Evolutionary conservation across 2,797 vertebrate species (phyloP).

Genomic region (Clarias pachynema): DNA sequence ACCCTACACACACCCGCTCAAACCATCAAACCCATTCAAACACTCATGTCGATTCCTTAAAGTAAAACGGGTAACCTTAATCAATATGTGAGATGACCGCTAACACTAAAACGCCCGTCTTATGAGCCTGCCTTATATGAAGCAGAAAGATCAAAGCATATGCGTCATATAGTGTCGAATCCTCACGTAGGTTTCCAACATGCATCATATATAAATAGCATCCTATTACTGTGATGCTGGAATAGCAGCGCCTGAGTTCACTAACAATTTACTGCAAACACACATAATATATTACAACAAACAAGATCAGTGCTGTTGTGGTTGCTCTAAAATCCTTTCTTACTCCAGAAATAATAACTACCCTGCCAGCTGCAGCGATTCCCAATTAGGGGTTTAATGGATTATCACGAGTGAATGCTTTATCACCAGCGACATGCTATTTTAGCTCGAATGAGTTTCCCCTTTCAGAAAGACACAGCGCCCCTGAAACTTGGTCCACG

Average conservation of each 20-base stretch:
- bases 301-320: conserved; percentile 27
- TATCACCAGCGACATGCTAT: conserved; percentile 39
- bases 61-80: neutral
- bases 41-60: conserved; percentile 7
- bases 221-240: neutral
- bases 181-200: neutral
- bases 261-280: conserved; percentile 16
- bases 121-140: neutral
- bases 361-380: conserved; percentile 40
- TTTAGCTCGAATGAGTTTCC: conserved; percentile 36
- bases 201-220: conserved; percentile 1
- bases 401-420: conserved; percentile 41
- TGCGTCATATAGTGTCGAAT: neutral
- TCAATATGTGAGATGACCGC: neutral
- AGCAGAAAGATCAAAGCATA: neutral
- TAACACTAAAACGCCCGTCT: no score
- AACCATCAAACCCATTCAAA: neutral
- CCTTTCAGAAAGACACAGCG: conserved; percentile 37
- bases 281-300: conserved; percentile 17
- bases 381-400: conserved; percentile 46
- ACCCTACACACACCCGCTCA: neutral
- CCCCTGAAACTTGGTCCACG: conserved; percentile 39
- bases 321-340: conserved; percentile 19
- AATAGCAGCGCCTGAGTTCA: neutral
- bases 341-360: conserved; percentile 37